These are phyloP conservation scores for Fratercula arctica DNA, from an alignment of 2,797 vertebrate species.

Conservation along the genomic window DNA sequence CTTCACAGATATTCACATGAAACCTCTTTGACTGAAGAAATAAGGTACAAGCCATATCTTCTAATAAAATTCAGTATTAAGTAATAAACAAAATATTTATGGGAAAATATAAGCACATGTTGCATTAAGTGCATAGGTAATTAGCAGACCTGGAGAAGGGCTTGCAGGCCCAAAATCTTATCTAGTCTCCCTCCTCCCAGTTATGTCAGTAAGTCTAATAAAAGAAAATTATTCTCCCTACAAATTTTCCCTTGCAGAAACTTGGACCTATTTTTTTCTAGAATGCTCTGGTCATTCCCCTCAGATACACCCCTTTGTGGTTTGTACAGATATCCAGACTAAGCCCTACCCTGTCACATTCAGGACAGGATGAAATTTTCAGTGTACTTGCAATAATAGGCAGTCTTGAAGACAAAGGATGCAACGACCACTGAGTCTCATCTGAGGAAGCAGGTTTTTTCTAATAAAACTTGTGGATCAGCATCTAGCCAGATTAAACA, in stretches of 20 bases:
- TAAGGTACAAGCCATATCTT: constrained; percentile 6
- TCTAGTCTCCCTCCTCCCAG: neutral
- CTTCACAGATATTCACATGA: constrained; percentile 9
- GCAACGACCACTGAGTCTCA: neutral
- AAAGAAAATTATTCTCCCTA: neutral
- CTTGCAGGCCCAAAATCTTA: neutral
- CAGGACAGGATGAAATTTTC: neutral
- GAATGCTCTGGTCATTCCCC: neutral
- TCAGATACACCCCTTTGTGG: fast-evolving
- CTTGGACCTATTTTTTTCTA: neutral
- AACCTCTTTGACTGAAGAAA: constrained; percentile 13
- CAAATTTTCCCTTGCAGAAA: neutral
- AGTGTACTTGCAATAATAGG: neutral
- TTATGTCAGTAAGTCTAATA: neutral
- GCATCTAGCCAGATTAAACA: neutral
- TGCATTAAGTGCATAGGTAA: neutral
- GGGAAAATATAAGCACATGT: neutral
- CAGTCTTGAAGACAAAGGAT: neutral
- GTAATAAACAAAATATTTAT: neutral
- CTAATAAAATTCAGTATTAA: neutral
- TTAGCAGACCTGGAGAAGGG: neutral
- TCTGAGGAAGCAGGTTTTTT: neutral
- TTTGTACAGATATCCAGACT: neutral
- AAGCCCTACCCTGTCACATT: neutral
- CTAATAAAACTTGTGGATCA: neutral